Percentiles rank a stretch among this genome's conserved stretches.
These are phyloP conservation scores for Glyptemys insculpta DNA, from an alignment of 2,797 vertebrate species.

Conservation along the genomic window DNA sequence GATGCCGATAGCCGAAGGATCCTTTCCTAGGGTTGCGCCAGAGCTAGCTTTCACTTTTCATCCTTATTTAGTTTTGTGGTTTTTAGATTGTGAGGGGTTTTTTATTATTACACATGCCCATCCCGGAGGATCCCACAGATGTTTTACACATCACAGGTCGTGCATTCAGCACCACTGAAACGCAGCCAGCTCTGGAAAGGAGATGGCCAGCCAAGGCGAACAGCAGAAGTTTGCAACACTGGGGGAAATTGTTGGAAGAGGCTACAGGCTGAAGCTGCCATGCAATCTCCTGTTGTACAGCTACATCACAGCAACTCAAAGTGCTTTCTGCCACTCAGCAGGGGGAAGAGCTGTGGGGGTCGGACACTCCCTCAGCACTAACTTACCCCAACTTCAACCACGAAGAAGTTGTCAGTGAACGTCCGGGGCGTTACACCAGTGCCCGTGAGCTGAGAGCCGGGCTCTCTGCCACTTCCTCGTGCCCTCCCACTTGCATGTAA, in stretches of 20 bases:
- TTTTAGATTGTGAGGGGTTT: not conserved
- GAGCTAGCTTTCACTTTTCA: slow-evolving; percentile 37
- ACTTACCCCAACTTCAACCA: not conserved
- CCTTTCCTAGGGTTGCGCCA: slow-evolving; percentile 62
- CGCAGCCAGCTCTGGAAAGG: not conserved
- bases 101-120: not conserved
- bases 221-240: not conserved
- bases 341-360: not conserved
- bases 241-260: not conserved
- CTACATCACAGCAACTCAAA: not conserved
- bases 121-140: not conserved
- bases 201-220: not conserved
- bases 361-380: not conserved
- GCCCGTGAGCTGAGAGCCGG: not conserved
- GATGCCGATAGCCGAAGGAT: slow-evolving; percentile 15
- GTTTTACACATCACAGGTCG: not conserved
- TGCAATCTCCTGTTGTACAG: not conserved
- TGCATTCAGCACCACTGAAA: not conserved
- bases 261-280: not conserved
- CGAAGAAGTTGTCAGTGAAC: not conserved
- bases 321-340: not conserved
- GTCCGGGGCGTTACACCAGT: not conserved
- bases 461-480: not conserved
- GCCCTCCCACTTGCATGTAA: not conserved
- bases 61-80: slow-evolving; percentile 15